Base-by-base conservation (phyloP, 2,888 invertebrate genomes). In the Nebria salina region DNA sequence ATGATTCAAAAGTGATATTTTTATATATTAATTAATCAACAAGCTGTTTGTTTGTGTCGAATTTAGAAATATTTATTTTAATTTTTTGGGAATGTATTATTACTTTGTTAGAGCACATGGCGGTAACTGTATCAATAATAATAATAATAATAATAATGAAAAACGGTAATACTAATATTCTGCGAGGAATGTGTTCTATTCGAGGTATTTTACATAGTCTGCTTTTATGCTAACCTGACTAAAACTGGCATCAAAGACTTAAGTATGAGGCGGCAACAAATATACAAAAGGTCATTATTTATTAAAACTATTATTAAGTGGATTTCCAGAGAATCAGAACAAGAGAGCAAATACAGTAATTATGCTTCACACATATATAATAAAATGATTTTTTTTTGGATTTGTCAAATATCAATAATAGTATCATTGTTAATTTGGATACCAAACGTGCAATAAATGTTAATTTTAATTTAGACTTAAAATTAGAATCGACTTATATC, bases 141-240 rank as follows among this genome's bases (percentile, higher is more conserved):
- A 54, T 54, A 54, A 54, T 54, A 54, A 54, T 54, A 54, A 54
- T 54, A 54, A 54, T 11, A 54, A 20, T 20, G 20, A 54, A 8
- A 54, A 54, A 54, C 54, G 13, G 13, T 54, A 54, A 54, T 70
- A 70, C 70, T 79, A 75, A 54, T 70, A 77, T 74, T 41, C 74
- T 79, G 79, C 79, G 79, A 79, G 79, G 79, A 79, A 79, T 79
- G 79, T 79, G 73, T 74, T 79, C 26, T 25, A 68, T 26, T 74
- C 66, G 79, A 79, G 79, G 79, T 79, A 79, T 75, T 26, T 78
- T 54, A 79, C 41, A 65, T 66, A 74, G 75, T 75, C 65, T 79
- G 68, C 75, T 79, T 73, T 15, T 68, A 68, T 42, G 43, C 20
- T n/a, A 26, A 79, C 79, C 79, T 79, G 75, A 79, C 79, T 72